Evolutionary conservation across 2,888 invertebrate species (phyloP), one percentile per base, ranked within the genome.

Genomic region (Antheraea yamamai): DNA sequence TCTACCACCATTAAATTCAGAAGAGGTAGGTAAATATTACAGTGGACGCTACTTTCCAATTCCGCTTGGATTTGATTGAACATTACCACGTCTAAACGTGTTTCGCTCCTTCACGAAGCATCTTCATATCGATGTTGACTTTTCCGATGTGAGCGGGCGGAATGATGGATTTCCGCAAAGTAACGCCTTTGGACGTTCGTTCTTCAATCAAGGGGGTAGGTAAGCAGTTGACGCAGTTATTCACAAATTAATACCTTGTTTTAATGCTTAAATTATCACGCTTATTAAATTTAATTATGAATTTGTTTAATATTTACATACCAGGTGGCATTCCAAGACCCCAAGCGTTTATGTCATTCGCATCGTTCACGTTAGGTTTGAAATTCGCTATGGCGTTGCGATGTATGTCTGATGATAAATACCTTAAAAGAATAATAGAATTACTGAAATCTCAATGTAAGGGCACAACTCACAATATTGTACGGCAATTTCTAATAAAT

Each of bases 271-370:
- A 7, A 61, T 23, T 23, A 61, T 61, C n/a, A 61, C 10, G 61
- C 12, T 61, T n/a, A 23, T 58, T n/a, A n/a, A 58, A 12, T 23
- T 61, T 1, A 61, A 23, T 23, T 12, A 72, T 74, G 77, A 39
- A 20, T 26, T 26, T 64, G 18, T 61, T 64, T 0, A 64, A 30
- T 20, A 47, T 8, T 74, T 4, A 23, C 14, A 83, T 86, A 92
- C 94, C 95, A 86, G 94, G 92, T 74, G 95, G 91, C 64, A 95
- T 88, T 16, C 95, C 96, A 74, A 96, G 92, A 71, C 96, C 96
- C 96, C 96, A 96, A 55, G 95, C 86, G 80, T 96, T 95, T 80
- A 96, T 95, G 79, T 96, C 96, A 78, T 96, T 96, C 51, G 93
- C 95, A 79, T 96, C 96, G 75, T 96, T 95, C 72, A 88, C 79